These are phyloP conservation scores for Ecliptopera silaceata DNA, from an alignment of 2,888 invertebrate species.

Conservation along the genomic window DNA sequence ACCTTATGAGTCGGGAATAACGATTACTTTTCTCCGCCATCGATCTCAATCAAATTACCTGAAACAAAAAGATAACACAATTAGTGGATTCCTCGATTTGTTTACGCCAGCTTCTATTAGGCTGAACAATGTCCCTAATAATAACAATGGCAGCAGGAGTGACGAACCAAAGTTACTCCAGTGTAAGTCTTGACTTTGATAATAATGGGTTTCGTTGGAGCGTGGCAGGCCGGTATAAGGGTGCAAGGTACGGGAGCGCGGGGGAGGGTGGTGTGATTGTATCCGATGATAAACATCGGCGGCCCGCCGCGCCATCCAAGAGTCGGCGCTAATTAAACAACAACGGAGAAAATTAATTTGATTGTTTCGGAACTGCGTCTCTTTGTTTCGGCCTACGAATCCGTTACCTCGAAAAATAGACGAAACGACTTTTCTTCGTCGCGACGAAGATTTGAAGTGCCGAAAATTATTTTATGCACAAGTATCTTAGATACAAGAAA, in stretches of 20 bases:
- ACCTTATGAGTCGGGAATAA: conserved; percentile 34
- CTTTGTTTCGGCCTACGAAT: conserved; percentile 69
- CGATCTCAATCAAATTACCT: conserved; percentile 62
- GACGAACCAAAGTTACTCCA: conserved; percentile 79
- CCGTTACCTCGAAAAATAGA: conserved; percentile 73
- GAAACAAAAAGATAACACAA: conserved; percentile 73
- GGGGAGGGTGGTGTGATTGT: conserved; percentile 65
- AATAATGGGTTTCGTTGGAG: conserved; percentile 76
- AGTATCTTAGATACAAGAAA: conserved; percentile 39
- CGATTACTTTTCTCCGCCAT: conserved; percentile 39
- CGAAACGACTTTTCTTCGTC: conserved; percentile 54
- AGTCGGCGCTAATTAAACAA: conserved; percentile 81
- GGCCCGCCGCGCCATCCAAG: conserved; percentile 76
- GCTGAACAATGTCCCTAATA: conserved; percentile 74
- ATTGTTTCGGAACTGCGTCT: conserved; percentile 79
- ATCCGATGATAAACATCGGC: conserved; percentile 81
- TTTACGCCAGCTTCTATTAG: conserved; percentile 70
- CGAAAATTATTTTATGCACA: conserved; percentile 53
- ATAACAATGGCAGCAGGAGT: conserved; percentile 74
- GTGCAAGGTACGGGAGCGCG: conserved; percentile 44
- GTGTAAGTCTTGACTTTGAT: conserved; percentile 78
- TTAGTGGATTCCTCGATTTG: conserved; percentile 68
- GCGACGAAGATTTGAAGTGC: conserved; percentile 48
- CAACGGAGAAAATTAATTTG: conserved; percentile 82
- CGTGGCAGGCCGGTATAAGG: conserved; percentile 48